Base-by-base conservation (phyloP, 2,888 invertebrate species). In the Oscheius myriophilus region DNA sequence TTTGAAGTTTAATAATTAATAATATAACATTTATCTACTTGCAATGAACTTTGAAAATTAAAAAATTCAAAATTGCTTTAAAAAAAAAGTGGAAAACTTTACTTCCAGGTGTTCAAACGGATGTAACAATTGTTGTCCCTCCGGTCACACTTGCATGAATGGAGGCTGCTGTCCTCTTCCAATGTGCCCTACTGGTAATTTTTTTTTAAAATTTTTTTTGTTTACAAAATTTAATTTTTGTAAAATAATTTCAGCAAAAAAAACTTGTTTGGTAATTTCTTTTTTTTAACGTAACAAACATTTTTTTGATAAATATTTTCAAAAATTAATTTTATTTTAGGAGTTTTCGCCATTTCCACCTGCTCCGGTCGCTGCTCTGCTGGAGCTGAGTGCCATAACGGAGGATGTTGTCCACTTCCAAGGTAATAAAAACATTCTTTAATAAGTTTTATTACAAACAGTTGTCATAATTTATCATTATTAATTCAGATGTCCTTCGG, bases 381-480 rank as follows among this genome's bases (percentile, higher is more conserved):
- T 21, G 83, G 83, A 0, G 70, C 68, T 43, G 82, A 85, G 59
- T 84, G 84, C 64, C 65, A 69, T 9, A 78, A 79, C 67, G 79
- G 73, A 33, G 74, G 79, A 33, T 85, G 84, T 59, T 85, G 85
- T 45, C 76, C 82, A 12, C 73, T 84, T 9, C 84, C 85, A 18
- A 65, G 61, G 61, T 58, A 9, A 21, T 3, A n/a, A n/a, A n/a
- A n/a, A n/a, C n/a, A n/a, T 55, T 55, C 39, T 55, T 39, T 39
- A n/a, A 33, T 1, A 1, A 16, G 12, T 4, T 16, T 12, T 39
- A 39, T 9, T 18, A 39, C 23, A 25, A 46, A 18, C 11, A 46
- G 3, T n/a, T 46, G 11, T 46, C 49, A 6, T 3, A 46, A 21
- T 46, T 46, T 9, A 46, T 6, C 11, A 18, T 21, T 3, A 18